Evolutionary conservation across 2,113 vertebrate genomes (phyloP).

Genomic region (Apteryx mantelli): DNA sequence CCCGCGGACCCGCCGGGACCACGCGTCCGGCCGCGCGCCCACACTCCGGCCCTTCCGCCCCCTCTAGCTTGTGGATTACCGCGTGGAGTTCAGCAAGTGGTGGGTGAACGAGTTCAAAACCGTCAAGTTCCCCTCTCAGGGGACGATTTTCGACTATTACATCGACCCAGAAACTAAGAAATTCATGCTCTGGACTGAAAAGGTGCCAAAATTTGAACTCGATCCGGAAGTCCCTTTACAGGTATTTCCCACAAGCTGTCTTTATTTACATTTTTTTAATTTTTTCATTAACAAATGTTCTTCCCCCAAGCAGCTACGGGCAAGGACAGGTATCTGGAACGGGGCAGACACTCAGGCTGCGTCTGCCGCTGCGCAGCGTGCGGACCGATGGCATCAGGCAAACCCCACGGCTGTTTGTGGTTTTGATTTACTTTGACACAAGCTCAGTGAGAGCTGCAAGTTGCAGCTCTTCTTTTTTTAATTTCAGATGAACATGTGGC

Average conservation of each 20-base stretch:
- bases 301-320: neutral
- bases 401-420: accelerated
- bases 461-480: neutral
- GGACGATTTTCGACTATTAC: slow-evolving; percentile 83
- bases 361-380: accelerated
- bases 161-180: slow-evolving; percentile 72
- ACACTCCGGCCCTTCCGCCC: neutral
- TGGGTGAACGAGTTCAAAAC: slow-evolving; percentile 81
- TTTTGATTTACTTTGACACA: neutral
- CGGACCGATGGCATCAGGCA: neutral
- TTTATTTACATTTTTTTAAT: neutral
- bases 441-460: neutral
- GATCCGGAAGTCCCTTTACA: slow-evolving; percentile 76
- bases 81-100: slow-evolving; percentile 82
- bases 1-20: too few relatives aligned
- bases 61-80: slow-evolving; percentile 77
- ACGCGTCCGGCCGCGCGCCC: neutral
- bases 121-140: slow-evolving; percentile 80
- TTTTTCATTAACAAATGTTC: neutral
- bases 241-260: slow-evolving; percentile 29
- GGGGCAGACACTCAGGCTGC: too few relatives aligned
- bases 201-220: slow-evolving; percentile 74
- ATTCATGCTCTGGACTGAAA: slow-evolving; percentile 79
- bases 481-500: neutral
- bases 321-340: neutral